phyloP scores from a whole-genome alignment of 2,888 invertebrate species.

The Lasioglossum oenotherae region DNA sequence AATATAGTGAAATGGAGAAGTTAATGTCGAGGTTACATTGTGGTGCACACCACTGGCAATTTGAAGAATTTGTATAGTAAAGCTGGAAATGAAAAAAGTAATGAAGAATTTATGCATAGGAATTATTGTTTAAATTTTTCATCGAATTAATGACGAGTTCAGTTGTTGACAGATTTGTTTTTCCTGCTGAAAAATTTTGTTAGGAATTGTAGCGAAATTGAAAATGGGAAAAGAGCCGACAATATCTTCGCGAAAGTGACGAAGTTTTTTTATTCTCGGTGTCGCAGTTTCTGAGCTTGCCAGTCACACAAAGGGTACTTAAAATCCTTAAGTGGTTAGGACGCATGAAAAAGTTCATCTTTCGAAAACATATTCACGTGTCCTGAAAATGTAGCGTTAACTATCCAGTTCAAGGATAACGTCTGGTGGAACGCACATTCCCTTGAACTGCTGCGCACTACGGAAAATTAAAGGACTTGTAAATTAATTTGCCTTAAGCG shows the following conservation, averaged over 20 bases:
- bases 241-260: background rate
- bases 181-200: too few species aligned
- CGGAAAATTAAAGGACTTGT: slow-evolving; percentile 20
- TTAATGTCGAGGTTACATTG: too few species aligned
- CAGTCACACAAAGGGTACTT: background rate
- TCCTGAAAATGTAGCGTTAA: slow-evolving; percentile 27
- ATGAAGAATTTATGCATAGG: too few species aligned
- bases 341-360: background rate
- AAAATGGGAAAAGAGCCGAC: too few species aligned
- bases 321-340: background rate
- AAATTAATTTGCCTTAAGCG: background rate
- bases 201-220: too few species aligned
- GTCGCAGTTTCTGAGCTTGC: background rate
- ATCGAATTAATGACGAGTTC: too few species aligned
- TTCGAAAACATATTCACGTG: background rate
- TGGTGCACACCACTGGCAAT: too few species aligned
- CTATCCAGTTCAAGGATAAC: slow-evolving; percentile 47
- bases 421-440: background rate
- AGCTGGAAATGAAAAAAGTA: too few species aligned
- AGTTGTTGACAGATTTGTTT: too few species aligned
- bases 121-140: too few species aligned
- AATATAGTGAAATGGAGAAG: too few species aligned
- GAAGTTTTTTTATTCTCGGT: background rate
- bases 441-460: slow-evolving; percentile 32
- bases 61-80: too few species aligned